These are phyloP conservation scores for Brachyptera putata DNA, from an alignment of 2,888 invertebrate species.

Conservation along the genomic window DNA sequence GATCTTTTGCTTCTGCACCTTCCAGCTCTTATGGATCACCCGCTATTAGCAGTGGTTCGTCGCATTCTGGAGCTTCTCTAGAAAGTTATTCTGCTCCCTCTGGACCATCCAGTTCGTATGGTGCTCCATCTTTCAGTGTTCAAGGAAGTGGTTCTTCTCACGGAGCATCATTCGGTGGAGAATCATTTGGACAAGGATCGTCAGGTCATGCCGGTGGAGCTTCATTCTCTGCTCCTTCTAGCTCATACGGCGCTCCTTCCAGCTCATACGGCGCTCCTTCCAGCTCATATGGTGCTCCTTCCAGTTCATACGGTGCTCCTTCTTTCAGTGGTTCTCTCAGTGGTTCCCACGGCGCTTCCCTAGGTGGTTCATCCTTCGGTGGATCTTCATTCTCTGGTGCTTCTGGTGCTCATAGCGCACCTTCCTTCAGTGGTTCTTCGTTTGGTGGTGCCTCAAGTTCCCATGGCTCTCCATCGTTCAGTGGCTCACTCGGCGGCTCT, in stretches of 20 bases:
- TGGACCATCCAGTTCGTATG: background rate
- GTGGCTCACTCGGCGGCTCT: background rate
- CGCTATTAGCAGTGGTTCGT: background rate
- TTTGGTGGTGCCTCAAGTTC: background rate
- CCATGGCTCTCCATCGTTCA: background rate
- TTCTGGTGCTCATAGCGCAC: background rate
- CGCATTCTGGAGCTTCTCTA: background rate
- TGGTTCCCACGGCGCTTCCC: background rate
- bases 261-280: background rate
- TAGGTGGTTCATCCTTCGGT: too few species aligned
- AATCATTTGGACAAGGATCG: too few species aligned
- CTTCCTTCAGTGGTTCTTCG: background rate
- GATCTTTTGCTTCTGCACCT: background rate
- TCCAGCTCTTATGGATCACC: slow-evolving; percentile 19
- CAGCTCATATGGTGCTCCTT: background rate
- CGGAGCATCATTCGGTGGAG: background rate
- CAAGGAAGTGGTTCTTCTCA: background rate
- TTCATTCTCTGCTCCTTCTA: background rate
- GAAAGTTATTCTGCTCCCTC: too few species aligned
- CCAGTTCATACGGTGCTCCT: background rate
- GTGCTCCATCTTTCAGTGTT: background rate
- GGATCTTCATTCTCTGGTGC: background rate
- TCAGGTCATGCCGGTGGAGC: background rate
- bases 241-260: slow-evolving; percentile 21
- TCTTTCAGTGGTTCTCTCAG: background rate